Percentiles rank a stretch among this genome's conserved stretches.
These are phyloP conservation scores for Plectropomus leopardus DNA, from an alignment of 2,113 vertebrate species.

Conservation along the genomic window DNA sequence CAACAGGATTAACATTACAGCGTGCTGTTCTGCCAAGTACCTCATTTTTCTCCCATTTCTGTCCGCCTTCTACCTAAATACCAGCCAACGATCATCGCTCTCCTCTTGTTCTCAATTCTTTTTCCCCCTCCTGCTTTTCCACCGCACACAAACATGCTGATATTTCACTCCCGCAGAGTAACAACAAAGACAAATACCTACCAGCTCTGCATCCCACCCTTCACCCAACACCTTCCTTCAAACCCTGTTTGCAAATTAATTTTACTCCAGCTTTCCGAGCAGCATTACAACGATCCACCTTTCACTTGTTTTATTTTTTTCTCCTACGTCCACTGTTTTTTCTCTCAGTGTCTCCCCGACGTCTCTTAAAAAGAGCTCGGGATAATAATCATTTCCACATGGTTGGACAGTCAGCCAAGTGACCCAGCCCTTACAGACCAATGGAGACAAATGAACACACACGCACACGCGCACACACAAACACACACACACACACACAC, in stretches of 20 bases:
- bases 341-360: conserved; percentile 43
- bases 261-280: conserved; percentile 49
- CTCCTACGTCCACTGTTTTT: conserved; percentile 16
- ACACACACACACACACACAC: neutral
- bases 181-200: conserved; percentile 29
- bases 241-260: conserved; percentile 36
- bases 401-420: conserved; percentile 62
- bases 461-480: conserved; percentile 1
- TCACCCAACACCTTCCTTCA: conserved; percentile 15
- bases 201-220: conserved; percentile 24
- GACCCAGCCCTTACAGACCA: conserved; percentile 48
- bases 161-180: conserved; percentile 39
- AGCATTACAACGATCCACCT: conserved; percentile 30
- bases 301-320: conserved; percentile 45
- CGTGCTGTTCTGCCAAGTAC: conserved; percentile 44
- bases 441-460: conserved; percentile 37
- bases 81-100: conserved; percentile 54
- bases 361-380: conserved; percentile 63
- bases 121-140: conserved; percentile 21
- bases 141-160: conserved; percentile 25
- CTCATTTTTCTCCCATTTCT: conserved; percentile 39
- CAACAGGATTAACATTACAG: conserved; percentile 59
- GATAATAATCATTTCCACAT: conserved; percentile 80
- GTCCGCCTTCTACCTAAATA: conserved; percentile 34
- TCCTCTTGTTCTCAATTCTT: conserved; percentile 32